Percentiles rank a stretch among this genome's conserved stretches.
These are phyloP conservation scores for Deroptyus accipitrinus DNA, from an alignment of 2,113 vertebrate species.

Conservation along the genomic window DNA sequence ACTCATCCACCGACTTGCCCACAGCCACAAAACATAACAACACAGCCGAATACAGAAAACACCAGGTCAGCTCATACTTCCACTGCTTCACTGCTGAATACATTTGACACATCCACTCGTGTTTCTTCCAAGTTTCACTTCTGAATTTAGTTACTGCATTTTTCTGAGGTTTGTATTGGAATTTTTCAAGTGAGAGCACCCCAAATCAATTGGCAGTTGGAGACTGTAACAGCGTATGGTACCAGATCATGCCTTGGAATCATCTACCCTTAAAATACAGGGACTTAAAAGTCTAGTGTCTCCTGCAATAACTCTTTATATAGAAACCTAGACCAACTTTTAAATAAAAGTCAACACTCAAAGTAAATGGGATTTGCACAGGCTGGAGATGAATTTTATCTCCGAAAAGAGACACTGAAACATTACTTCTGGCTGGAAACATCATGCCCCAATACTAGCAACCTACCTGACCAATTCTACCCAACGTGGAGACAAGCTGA, in stretches of 20 bases:
- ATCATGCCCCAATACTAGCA: background rate
- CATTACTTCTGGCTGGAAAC: background rate
- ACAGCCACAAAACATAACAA: constrained; percentile 11
- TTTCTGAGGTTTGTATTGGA: background rate
- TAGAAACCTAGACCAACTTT: background rate
- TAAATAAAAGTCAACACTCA: background rate
- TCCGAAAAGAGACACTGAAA: background rate
- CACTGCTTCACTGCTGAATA: background rate
- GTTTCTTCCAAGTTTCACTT: background rate
- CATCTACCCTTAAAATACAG: background rate
- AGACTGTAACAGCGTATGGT: background rate
- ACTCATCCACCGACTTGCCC: constrained; percentile 28
- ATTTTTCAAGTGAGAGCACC: background rate
- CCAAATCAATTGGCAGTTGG: background rate
- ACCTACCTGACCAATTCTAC: constrained; percentile 6
- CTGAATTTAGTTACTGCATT: background rate
- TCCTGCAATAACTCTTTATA: background rate
- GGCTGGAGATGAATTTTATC: background rate
- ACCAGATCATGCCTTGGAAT: background rate
- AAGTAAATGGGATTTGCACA: background rate
- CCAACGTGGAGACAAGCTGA: background rate
- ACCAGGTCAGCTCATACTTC: background rate
- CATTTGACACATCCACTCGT: fast-evolving
- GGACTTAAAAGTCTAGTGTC: background rate
- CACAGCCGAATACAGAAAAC: background rate